Base-by-base conservation (phyloP, 2,113 vertebrate species). In the Oncorhynchus kisutch region DNA sequence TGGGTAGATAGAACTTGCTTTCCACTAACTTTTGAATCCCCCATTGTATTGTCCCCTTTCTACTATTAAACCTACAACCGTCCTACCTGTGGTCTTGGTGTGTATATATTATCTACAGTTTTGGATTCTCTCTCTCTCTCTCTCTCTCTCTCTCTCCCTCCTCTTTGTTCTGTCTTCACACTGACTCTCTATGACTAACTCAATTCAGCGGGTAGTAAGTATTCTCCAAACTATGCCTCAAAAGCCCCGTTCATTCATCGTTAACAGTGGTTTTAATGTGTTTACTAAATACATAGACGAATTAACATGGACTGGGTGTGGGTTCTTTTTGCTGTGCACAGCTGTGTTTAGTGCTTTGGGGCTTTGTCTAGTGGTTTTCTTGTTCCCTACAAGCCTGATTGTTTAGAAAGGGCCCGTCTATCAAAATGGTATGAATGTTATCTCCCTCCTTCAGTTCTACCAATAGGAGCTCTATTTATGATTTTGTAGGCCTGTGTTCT, bases 221-320 rank as follows among this genome's bases (percentile, higher is more conserved):
- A 73, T 85, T 67, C 59, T 16, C 59, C n/a, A 62, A 62, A 62
- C 59, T 5, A 8, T n/a, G 6, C 81, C 74, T 88, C 76, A 88
- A 81, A 91, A 77, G 68, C 82, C 70, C 75, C 73, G 73, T 88
- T 89, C 75, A 75, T 88, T 89, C 75, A 59, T 83, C 59, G 79
- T 86, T 87, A 88, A 83, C 82, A 79, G 79, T 84, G 72, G 81
- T 86, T 88, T 86, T 85, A 84, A 85, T 87, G 86, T 87, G 82
- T 82, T 90, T 77, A 72, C 51, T 83, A 74, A 80, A 86, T 83
- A 90, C 81, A 80, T 74, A 70, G 76, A 51, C 78, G 79, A 76
- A 74, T 85, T 80, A 77, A 16, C 60, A 59, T 82, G 75, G 84
- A 83, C 74, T 68, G 22, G 67, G 78, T 72, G 70, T 20, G 16